These are phyloP conservation scores for Haliclona indistincta DNA, from an alignment of 37 sponge, comb jelly and placozoan species.

Conservation along the genomic window DNA sequence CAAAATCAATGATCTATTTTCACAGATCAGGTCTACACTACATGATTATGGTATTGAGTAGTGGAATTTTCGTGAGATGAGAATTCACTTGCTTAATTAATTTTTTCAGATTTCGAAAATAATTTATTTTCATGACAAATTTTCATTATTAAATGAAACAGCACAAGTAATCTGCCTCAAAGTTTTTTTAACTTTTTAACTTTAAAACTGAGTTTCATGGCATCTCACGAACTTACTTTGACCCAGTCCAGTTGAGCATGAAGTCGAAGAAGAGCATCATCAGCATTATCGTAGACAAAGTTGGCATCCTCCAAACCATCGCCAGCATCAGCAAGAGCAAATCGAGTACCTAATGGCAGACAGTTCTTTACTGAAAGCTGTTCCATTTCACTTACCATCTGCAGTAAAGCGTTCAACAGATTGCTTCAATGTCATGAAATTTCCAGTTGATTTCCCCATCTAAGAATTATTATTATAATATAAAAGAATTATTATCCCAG, in stretches of 20 bases:
- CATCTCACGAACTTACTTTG: conserved; percentile 46
- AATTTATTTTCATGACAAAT: no score
- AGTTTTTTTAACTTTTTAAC: no score
- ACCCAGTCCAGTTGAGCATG: conserved; percentile 89
- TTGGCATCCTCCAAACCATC: conserved; percentile 97
- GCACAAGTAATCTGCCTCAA: no score
- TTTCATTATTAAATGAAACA: no score
- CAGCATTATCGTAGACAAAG: conserved; percentile 88
- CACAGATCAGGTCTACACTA: neutral
- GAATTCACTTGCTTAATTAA: no score
- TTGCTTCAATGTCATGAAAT: conserved; percentile 71
- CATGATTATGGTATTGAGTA: neutral
- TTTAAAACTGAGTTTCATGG: no score
- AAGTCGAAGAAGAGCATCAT: conserved; percentile 84
- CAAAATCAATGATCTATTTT: neutral
- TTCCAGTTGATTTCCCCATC: conserved; percentile 85
- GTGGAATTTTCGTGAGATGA: neutral
- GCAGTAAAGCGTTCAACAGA: conserved; percentile 73
- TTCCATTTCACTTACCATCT: conserved; percentile 63
- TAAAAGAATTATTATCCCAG: no score
- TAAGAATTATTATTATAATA: neutral
- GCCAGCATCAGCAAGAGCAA: conserved; percentile 96
- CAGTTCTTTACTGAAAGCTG: no score
- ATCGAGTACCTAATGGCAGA: conserved; percentile 54
- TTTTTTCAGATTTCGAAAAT: no score